Evolutionary conservation across 2,113 vertebrate genomes (phyloP).

Genomic region (Heteronetta atricapilla): DNA sequence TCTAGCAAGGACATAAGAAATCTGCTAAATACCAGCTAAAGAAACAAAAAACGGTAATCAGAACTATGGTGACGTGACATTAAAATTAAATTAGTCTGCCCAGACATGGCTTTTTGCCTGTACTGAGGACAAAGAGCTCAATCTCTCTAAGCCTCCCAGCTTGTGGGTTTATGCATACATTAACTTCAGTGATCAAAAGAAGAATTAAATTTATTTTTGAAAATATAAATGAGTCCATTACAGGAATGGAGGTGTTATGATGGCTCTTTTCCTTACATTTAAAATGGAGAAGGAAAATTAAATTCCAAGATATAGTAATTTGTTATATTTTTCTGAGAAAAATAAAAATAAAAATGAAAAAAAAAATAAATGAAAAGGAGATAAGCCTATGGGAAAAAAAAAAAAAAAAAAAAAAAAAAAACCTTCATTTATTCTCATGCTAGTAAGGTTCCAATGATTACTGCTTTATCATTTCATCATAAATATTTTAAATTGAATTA

Average conservation of each 20-base stretch:
- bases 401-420: not conserved
- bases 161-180: not conserved
- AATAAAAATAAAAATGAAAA: not conserved
- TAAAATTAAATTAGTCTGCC: slow-evolving; percentile 2
- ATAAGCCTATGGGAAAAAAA: not conserved
- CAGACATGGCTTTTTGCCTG: not conserved
- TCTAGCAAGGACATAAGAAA: not conserved
- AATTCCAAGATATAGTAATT: not conserved
- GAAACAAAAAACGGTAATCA: not conserved
- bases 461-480: not conserved
- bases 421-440: not conserved
- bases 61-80: not conserved
- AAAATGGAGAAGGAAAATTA: not conserved
- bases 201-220: not conserved
- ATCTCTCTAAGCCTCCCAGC: not conserved
- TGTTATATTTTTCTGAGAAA: not conserved
- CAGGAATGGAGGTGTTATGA: not conserved
- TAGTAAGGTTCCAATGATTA: not conserved
- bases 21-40: not conserved
- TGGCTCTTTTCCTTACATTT: not conserved
- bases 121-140: not conserved
- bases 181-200: not conserved
- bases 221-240: not conserved
- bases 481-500: not conserved
- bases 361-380: not conserved